Evolutionary conservation across 2,113 vertebrate genomes (phyloP).

Genomic region (Tympanuchus pallidicinctus): DNA sequence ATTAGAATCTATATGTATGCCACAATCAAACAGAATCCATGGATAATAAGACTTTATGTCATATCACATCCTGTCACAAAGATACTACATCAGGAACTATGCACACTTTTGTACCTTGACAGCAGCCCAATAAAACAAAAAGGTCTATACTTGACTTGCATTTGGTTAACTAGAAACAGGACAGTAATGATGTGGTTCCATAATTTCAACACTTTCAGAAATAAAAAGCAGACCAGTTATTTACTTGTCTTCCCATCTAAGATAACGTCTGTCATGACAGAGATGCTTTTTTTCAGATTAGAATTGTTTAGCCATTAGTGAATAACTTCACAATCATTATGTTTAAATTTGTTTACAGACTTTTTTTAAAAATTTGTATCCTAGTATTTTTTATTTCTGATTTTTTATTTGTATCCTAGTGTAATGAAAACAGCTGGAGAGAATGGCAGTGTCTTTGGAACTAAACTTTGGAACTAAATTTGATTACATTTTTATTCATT

Average conservation of each 20-base stretch:
- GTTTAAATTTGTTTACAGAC: not conserved
- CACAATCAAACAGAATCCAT: not conserved
- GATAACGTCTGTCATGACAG: not conserved
- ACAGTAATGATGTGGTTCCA: not conserved
- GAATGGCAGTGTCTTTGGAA: not conserved
- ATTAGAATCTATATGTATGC: not conserved
- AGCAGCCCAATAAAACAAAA: not conserved
- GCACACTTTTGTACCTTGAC: not conserved
- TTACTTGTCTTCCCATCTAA: not conserved
- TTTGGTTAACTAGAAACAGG: not conserved
- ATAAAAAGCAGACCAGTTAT: not conserved
- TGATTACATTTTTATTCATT: not conserved
- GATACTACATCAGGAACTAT: not conserved
- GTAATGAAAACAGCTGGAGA: not conserved
- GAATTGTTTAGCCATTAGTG: not conserved
- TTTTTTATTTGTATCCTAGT: not conserved
- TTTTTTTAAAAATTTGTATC: not conserved
- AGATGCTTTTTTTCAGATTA: not conserved
- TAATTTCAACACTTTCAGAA: not conserved
- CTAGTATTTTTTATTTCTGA: too few relatives aligned
- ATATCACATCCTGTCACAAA: not conserved
- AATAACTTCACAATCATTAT: not conserved
- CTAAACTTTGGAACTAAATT: not conserved
- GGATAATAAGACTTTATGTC: not conserved
- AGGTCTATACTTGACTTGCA: not conserved